phyloP scores from a whole-genome alignment of 1,140 invertebrate genomes.

The Drosophila takahashii region DNA sequence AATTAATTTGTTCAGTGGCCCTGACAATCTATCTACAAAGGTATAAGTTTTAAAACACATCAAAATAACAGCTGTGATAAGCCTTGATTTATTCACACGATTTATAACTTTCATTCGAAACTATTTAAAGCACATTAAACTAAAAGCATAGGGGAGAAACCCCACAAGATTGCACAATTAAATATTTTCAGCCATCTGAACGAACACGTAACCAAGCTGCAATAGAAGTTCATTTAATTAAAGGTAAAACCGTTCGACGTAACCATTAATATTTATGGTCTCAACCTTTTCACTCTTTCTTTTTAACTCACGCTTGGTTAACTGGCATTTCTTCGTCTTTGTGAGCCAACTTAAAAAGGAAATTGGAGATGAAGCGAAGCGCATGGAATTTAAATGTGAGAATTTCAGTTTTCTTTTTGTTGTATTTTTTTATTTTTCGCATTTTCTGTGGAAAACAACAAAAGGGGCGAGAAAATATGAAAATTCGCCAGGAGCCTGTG shows the following conservation, averaged over 20 bases:
- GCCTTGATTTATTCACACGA: slow-evolving; percentile 1
- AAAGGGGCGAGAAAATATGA: slow-evolving; percentile 32
- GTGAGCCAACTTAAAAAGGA: slow-evolving; percentile 53
- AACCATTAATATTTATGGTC: slow-evolving; percentile 44
- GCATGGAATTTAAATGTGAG: slow-evolving; percentile 65
- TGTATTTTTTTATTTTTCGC: no score
- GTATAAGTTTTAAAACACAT: not conserved
- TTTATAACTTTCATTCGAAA: not conserved
- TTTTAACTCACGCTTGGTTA: slow-evolving; percentile 40
- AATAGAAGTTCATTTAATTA: slow-evolving; percentile 40
- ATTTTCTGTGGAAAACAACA: slow-evolving; percentile 23
- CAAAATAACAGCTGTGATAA: not conserved
- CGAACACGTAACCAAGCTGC: not conserved
- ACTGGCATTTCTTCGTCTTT: slow-evolving; percentile 39
- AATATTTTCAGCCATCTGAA: not conserved
- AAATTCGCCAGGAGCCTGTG: slow-evolving; percentile 40
- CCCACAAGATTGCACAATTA: not conserved
- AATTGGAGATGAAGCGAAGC: slow-evolving; percentile 58
- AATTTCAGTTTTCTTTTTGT: slow-evolving; percentile 44
- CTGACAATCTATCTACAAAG: not conserved
- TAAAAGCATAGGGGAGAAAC: not conserved
- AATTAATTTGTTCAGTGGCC: no score
- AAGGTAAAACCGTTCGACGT: slow-evolving; percentile 22
- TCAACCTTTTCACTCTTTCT: slow-evolving; percentile 33
- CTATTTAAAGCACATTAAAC: not conserved